phyloP scores from a whole-genome alignment of 2,797 vertebrate species.

The Parambassis ranga region DNA sequence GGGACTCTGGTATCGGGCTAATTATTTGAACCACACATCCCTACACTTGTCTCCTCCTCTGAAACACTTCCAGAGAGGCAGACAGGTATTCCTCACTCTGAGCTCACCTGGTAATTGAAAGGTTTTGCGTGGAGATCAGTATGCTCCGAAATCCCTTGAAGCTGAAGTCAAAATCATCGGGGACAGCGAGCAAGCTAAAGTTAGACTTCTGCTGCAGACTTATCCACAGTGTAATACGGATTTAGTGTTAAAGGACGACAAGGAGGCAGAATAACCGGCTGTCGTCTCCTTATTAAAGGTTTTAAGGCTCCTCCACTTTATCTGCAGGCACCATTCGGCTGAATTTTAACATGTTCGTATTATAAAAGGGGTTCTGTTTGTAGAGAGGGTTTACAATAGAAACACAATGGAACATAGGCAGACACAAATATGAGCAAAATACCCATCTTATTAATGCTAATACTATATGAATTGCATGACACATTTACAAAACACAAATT shows the following conservation, averaged over 20 bases:
- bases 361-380: conserved; percentile 26
- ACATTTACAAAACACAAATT: too few species aligned
- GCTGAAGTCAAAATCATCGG: conserved; percentile 38
- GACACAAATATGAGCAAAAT: background rate
- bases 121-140: conserved; percentile 25
- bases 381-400: background rate
- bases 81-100: conserved; percentile 29
- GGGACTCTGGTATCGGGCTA: conserved; percentile 67
- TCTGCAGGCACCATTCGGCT: conserved; percentile 12
- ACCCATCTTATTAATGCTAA: background rate
- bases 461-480: background rate
- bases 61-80: conserved; percentile 21
- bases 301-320: conserved; percentile 22
- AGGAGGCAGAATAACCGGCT: conserved; percentile 34
- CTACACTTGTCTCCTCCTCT: conserved; percentile 32
- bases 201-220: conserved; percentile 35
- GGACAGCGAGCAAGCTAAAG: conserved; percentile 32
- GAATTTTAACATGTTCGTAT: conserved; percentile 18
- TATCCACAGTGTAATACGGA: conserved; percentile 45
- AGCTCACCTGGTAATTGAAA: conserved; percentile 61
- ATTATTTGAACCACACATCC: conserved; percentile 65
- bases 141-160: conserved; percentile 35
- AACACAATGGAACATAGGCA: background rate
- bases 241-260: conserved; percentile 47
- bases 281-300: conserved; percentile 32